These are phyloP conservation scores for Protobothrops mucrosquamatus DNA, from an alignment of 2,113 vertebrate genomes.

Conservation along the genomic window DNA sequence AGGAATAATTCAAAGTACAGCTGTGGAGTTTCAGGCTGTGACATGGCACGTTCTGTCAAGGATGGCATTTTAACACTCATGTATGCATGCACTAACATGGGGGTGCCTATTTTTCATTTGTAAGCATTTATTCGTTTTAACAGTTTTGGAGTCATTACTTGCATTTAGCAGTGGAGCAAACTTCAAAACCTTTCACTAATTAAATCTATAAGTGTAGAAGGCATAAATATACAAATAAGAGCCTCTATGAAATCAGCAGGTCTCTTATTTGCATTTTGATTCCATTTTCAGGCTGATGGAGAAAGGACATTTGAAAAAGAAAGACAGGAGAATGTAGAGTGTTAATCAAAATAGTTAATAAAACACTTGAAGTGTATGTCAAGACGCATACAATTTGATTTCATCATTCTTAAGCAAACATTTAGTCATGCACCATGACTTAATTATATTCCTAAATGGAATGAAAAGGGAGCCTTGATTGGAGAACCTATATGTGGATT, in stretches of 20 bases:
- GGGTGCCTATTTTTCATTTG: conserved; percentile 20
- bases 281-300: not conserved
- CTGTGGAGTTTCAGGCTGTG: not conserved
- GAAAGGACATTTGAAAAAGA: not conserved
- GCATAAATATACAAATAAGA: conserved; percentile 6
- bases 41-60: not conserved
- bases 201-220: not conserved
- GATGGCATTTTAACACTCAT: not conserved
- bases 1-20: not conserved
- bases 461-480: not conserved
- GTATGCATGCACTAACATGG: not conserved
- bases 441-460: not conserved
- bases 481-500: not conserved
- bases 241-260: conserved; percentile 28
- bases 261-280: not conserved
- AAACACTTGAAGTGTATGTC: not conserved
- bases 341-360: conserved; percentile 18
- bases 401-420: not conserved
- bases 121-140: conserved; percentile 48
- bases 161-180: not conserved
- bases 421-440: not conserved
- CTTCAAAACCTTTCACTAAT: conserved; percentile 19
- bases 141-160: conserved; percentile 18
- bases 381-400: conserved; percentile 11
- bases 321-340: not conserved